Percentiles rank a stretch among this genome's conserved stretches.
phyloP scores from a whole-genome alignment of 1,140 invertebrate genomes.

The Reticulitermes speratus region DNA sequence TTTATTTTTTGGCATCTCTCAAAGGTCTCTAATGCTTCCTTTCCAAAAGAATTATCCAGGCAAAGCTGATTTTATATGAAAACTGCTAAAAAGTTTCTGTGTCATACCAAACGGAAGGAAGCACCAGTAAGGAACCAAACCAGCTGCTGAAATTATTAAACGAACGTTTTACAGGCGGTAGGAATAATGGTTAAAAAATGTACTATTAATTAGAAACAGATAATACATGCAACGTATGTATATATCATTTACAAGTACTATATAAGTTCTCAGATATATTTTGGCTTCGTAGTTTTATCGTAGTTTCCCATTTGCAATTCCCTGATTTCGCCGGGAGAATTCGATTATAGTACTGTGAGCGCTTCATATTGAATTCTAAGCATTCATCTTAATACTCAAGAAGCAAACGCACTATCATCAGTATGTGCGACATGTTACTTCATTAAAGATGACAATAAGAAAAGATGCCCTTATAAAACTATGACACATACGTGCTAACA shows the following conservation, averaged over 20 bases:
- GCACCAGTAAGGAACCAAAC: neutral
- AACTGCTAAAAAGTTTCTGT: conserved; percentile 20
- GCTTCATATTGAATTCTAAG: too few species aligned
- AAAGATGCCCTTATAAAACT: too few species aligned
- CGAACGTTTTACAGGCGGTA: neutral
- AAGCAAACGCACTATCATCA: too few species aligned
- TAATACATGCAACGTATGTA: neutral
- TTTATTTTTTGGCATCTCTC: conserved; percentile 31
- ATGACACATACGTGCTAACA: too few species aligned
- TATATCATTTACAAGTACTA: neutral
- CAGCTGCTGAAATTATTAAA: neutral
- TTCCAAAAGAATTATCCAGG: conserved; percentile 8
- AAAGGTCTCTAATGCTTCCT: neutral
- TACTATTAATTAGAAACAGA: neutral
- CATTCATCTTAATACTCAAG: too few species aligned
- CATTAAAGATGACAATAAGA: too few species aligned
- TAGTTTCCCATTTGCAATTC: neutral
- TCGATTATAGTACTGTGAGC: neutral
- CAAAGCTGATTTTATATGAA: conserved; percentile 20
- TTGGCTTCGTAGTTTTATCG: neutral
- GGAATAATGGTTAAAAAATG: neutral
- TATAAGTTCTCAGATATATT: neutral
- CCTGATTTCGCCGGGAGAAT: neutral
- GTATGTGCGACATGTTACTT: too few species aligned
- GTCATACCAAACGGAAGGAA: conserved; percentile 24